Percentiles rank a stretch among this genome's conserved stretches.
Conservation (phyloP, 2,888 invertebrate genomes). For the Megaustenia siamemsis region DNA sequence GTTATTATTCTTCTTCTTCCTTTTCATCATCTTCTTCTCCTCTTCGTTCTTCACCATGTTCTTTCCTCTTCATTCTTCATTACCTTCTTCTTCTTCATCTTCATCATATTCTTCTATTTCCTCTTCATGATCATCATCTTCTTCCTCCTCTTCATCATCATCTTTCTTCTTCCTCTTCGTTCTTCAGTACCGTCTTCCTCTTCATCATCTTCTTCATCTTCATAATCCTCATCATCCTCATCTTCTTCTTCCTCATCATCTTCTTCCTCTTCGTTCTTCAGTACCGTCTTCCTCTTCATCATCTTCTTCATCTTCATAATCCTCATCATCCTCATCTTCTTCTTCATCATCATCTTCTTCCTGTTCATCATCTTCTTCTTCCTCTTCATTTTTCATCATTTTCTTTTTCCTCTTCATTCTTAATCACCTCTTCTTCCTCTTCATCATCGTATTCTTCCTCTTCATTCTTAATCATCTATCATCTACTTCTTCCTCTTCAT, state of each 20-base stretch:
- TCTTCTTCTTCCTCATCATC: not conserved
- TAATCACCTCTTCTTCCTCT: not conserved
- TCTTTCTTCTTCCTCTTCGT: slow-evolving; percentile 11
- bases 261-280: too few species aligned
- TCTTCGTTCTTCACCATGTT: not conserved
- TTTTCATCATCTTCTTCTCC: not conserved
- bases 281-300: not conserved
- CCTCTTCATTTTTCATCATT: too few species aligned
- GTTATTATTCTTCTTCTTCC: not conserved
- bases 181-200: not conserved
- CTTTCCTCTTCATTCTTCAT: not conserved
- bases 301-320: too few species aligned
- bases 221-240: too few species aligned
- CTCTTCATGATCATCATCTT: slow-evolving; percentile 15
- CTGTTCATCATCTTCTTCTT: slow-evolving; percentile 4
- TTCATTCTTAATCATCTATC: not conserved
- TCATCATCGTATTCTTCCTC: not conserved
- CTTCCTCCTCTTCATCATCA: slow-evolving; percentile 2
- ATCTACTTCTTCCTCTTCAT: too few species aligned
- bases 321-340: too few species aligned
- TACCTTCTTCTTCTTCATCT: slow-evolving; percentile 8
- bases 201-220: not conserved
- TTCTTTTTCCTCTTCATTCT: slow-evolving; percentile 17
- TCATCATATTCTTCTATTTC: not conserved
- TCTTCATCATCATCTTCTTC: not conserved